A percentile compares a stretch with the other conserved stretches of the same genome.
Evolutionary conservation across 2,888 invertebrate genomes (phyloP).

Genomic region (Amorpha juglandis): DNA sequence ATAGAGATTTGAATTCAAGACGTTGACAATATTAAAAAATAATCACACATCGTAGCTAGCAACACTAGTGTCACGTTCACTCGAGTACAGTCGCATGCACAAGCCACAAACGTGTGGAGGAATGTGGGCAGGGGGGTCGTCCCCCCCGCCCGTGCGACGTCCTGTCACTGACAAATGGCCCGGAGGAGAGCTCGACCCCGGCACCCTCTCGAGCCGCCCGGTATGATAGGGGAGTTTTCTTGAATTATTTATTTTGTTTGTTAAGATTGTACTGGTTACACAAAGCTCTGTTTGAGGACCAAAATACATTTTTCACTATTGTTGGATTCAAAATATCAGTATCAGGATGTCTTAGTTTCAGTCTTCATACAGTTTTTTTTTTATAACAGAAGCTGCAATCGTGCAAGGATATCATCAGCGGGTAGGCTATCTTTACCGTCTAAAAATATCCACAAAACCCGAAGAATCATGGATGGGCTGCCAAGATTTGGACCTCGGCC

Average conservation of each 20-base stretch:
- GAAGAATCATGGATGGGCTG: no score
- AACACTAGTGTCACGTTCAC: constrained; percentile 28
- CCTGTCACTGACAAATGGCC: constrained; percentile 84
- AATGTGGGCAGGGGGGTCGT: constrained; percentile 51
- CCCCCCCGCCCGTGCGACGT: constrained; percentile 61
- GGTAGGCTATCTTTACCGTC: no score
- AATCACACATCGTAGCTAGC: constrained; percentile 21
- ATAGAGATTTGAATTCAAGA: no score
- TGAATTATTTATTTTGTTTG: constrained; percentile 17
- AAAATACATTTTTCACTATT: no score
- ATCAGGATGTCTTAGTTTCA: no score
- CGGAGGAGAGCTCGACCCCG: constrained; percentile 79
- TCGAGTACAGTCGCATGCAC: constrained; percentile 66
- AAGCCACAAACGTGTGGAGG: constrained; percentile 65
- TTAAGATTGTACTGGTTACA: background rate
- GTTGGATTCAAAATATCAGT: no score
- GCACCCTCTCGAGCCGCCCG: constrained; percentile 69
- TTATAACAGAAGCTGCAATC: no score
- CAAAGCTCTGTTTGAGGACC: no score
- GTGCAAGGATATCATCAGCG: no score
- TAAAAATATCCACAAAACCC: no score
- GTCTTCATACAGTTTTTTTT: no score
- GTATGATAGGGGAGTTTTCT: constrained; percentile 43
- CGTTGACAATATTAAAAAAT: background rate
- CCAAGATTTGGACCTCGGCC: no score